phyloP scores from a whole-genome alignment of 64 coral and sea anemone genomes.

The Stylophora pistillata region DNA sequence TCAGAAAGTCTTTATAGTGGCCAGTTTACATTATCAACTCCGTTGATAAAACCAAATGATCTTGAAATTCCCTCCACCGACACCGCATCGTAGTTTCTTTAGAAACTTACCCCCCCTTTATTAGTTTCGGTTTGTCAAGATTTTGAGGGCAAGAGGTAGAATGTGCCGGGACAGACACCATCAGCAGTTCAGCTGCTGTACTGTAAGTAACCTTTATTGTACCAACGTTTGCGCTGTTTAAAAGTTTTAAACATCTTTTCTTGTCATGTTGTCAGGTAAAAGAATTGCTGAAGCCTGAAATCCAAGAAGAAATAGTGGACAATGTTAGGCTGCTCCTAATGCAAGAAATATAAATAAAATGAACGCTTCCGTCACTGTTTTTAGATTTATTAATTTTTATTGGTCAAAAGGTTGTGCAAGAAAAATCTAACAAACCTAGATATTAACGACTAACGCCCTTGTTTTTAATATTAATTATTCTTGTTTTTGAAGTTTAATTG shows the following conservation, averaged over 20 bases:
- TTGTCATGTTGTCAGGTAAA: conserved; percentile 64
- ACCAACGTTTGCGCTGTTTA: neutral
- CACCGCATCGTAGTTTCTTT: no score
- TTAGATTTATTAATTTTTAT: neutral
- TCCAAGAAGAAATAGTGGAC: conserved; percentile 85
- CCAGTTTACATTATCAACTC: no score
- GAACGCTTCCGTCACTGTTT: neutral
- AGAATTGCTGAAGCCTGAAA: conserved; percentile 94
- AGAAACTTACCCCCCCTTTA: no score
- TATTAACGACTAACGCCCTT: neutral
- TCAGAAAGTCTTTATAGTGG: no score
- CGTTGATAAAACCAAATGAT: no score
- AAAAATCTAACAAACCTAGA: neutral
- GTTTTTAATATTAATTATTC: neutral
- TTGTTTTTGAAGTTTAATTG: neutral
- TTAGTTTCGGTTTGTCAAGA: no score
- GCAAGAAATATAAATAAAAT: conserved; percentile 23
- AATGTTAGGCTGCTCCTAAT: conserved; percentile 60
- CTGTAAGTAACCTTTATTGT: neutral
- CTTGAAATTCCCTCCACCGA: no score
- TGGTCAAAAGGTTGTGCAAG: neutral
- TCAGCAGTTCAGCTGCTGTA: neutral
- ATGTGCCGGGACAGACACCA: no score
- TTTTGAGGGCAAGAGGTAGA: no score
- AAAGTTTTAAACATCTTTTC: neutral